Evolutionary conservation across 1,140 invertebrate genomes (phyloP), one percentile per base, ranked within the genome.

Genomic region (Drosophila sproati): DNA sequence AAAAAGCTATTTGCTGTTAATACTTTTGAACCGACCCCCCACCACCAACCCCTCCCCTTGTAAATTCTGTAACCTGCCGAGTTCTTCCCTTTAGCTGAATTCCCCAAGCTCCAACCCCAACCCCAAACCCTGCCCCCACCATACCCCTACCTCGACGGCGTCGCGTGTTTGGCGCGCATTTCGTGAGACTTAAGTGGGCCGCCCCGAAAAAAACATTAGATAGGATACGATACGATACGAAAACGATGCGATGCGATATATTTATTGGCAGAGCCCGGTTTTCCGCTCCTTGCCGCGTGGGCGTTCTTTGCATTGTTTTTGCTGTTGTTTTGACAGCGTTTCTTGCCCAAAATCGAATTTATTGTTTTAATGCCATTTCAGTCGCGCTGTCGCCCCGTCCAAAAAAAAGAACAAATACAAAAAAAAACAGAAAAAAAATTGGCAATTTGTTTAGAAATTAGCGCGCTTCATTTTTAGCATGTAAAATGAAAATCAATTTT

Each of bases 371-470:
- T 88, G 83, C 83, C 83, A 80, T 80, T 89, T 83, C 79, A 80
- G 83, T 79, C 71, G 79, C 71, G 78, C 82, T 76, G 77, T 69
- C 54, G 35, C 47, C 76, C 31, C 64, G 20, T 20, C 67, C 20
- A 35, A 34, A 54, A 51, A 83, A 20, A 10, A 7, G 3, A 4
- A n/a, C 8, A 41, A 41, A 41, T 0, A 5, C 39, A 41, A 41
- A 5, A 12, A 34, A 34, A 41, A 43, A 43, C 10, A 4, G 34
- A n/a, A 43, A 12, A 12, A 86, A 88, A 88, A 88, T 88, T 89
- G 83, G 67, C 83, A 88, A 89, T 88, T 88, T 88, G 83, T 80
- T 88, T 88, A 83, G 85, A 89, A 88, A 88, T 88, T 88, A 88
- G 85, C 83, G 85, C 83, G 71, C 85, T 83, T 63, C 51, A 39